These are phyloP conservation scores for Solen grandis DNA, from an alignment of 1,140 invertebrate genomes.

Conservation along the genomic window DNA sequence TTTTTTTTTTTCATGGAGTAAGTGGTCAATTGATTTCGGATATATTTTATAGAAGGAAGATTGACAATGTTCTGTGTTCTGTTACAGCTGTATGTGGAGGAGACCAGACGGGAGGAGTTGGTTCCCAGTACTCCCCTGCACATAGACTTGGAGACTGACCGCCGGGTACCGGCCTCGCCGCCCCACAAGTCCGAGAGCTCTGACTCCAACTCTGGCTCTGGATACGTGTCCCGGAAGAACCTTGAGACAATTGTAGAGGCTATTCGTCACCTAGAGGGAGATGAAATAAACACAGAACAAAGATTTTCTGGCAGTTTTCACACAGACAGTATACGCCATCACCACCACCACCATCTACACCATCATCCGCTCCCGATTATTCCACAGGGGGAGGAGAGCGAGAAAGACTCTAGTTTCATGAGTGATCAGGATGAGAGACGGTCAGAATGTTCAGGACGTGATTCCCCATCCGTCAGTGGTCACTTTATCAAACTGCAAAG, in stretches of 20 bases:
- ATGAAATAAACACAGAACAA: constrained; percentile 84
- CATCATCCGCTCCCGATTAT: constrained; percentile 38
- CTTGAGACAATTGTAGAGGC: constrained; percentile 98
- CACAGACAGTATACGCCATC: constrained; percentile 4
- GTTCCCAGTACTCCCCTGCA: neutral
- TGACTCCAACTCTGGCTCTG: neutral
- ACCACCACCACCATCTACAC: constrained; percentile 7
- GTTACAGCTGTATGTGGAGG: too few relatives aligned
- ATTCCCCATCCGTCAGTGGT: constrained; percentile 65
- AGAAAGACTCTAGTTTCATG: constrained; percentile 68
- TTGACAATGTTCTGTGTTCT: too few relatives aligned
- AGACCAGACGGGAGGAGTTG: neutral
- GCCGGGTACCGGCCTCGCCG: constrained; percentile 23
- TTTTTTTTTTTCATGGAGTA: too few relatives aligned
- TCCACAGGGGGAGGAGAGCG: constrained; percentile 69
- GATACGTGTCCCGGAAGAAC: constrained; percentile 92
- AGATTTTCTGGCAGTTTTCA: constrained; percentile 40
- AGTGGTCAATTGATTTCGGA: too few relatives aligned
- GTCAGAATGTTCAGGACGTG: constrained; percentile 69
- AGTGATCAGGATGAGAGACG: constrained; percentile 70
- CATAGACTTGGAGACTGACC: constrained; percentile 15
- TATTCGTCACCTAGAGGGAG: constrained; percentile 97
- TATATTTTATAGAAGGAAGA: too few relatives aligned
- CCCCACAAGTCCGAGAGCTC: constrained; percentile 15
- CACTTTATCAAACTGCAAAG: constrained; percentile 41